Evolutionary conservation across 2,797 vertebrate species (phyloP).

Genomic region (Mus minutoides): DNA sequence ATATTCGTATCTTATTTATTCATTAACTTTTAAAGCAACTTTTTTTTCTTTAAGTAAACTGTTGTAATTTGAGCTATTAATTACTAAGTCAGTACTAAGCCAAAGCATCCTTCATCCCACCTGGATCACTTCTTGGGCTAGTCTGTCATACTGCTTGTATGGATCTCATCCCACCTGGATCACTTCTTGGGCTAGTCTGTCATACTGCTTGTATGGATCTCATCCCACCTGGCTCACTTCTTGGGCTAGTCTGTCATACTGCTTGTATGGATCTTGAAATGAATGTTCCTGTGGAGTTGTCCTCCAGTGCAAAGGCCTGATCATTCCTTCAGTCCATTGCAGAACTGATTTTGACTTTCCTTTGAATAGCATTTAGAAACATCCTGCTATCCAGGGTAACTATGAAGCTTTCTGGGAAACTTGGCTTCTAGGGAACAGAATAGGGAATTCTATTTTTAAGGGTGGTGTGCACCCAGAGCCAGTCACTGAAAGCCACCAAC

Average conservation of each 20-base stretch:
- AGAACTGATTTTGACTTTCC: background rate
- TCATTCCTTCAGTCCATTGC: fast-evolving
- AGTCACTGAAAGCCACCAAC: background rate
- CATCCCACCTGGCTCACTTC: background rate
- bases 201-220: background rate
- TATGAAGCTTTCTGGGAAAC: background rate
- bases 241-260: background rate
- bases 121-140: background rate
- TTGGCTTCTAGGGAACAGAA: background rate
- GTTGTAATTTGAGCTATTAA: background rate
- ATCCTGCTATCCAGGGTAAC: background rate
- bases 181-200: background rate
- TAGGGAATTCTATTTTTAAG: background rate
- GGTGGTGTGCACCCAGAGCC: background rate
- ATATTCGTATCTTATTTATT: background rate
- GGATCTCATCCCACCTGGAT: background rate
- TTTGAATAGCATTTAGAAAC: slow-evolving; percentile 27
- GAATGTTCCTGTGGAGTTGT: background rate
- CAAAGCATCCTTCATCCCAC: background rate
- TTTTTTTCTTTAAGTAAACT: slow-evolving; percentile 34
- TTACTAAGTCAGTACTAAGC: background rate
- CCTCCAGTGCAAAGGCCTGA: background rate
- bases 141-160: no score
- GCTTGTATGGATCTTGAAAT: background rate
- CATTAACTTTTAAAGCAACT: slow-evolving; percentile 19